Conservation (phyloP, 2,797 vertebrate species). For the Tragelaphus eurycerus region DNA sequence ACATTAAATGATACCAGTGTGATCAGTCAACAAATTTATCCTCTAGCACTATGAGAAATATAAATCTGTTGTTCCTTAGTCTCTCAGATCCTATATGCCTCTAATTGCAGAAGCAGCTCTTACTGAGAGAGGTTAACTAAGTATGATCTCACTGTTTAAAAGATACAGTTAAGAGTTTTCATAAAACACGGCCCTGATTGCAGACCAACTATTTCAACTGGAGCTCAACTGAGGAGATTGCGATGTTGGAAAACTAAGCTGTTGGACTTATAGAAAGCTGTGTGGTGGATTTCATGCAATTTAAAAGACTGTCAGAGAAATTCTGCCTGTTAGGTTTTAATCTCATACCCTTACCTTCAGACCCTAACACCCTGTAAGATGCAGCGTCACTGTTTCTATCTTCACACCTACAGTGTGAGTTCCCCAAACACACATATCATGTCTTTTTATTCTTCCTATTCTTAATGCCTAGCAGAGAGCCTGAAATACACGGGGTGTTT, state of each 20-base stretch:
- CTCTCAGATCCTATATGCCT: background rate
- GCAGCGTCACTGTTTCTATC: background rate
- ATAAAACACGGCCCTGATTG: background rate
- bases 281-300: background rate
- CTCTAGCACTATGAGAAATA: background rate
- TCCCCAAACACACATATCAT: background rate
- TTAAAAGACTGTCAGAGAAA: background rate
- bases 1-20: background rate
- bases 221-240: background rate
- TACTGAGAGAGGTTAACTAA: background rate
- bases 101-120: background rate
- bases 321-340: slow-evolving; percentile 1
- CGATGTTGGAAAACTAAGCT: background rate
- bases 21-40: background rate
- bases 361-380: background rate
- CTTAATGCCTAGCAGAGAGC: background rate
- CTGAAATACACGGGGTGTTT: background rate
- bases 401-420: background rate
- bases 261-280: background rate
- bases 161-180: background rate
- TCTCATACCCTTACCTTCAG: background rate
- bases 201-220: background rate
- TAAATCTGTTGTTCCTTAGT: background rate
- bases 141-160: background rate
- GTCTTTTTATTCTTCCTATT: background rate